Evolutionary conservation across 2,888 invertebrate genomes (phyloP).

Genomic region (Homarus gammarus): DNA sequence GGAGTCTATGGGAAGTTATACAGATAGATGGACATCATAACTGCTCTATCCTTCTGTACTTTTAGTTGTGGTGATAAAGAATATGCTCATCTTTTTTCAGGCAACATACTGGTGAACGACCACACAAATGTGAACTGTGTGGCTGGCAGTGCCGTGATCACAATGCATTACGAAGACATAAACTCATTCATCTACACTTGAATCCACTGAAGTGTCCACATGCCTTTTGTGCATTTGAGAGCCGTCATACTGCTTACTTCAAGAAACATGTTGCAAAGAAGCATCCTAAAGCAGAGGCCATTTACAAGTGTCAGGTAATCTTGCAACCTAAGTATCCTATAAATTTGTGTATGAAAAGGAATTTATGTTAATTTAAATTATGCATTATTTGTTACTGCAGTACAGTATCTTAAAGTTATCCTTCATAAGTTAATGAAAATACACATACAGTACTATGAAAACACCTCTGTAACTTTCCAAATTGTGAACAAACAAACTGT

Average conservation of each 20-base stretch:
- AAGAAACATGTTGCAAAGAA: slow-evolving; percentile 45
- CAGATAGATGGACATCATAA: no score
- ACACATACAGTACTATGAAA: not conserved
- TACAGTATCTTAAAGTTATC: no score
- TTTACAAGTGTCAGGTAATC: slow-evolving; percentile 48
- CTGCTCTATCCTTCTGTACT: no score
- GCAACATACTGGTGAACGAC: slow-evolving; percentile 52
- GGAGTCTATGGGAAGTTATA: no score
- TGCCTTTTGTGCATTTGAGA: slow-evolving; percentile 39
- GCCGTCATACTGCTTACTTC: slow-evolving; percentile 22
- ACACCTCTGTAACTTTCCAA: no score
- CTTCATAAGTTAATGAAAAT: no score
- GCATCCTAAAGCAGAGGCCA: slow-evolving; percentile 13
- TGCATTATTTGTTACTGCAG: not conserved
- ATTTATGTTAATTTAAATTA: not conserved
- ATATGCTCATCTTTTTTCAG: slow-evolving; percentile 28
- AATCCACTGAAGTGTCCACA: slow-evolving; percentile 57
- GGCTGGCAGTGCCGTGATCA: slow-evolving; percentile 49
- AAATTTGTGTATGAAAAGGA: not conserved
- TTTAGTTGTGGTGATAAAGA: no score
- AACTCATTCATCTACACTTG: slow-evolving; percentile 28
- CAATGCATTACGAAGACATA: slow-evolving; percentile 49
- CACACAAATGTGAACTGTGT: slow-evolving; percentile 60
- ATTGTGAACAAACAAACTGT: no score
- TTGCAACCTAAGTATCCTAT: not conserved